Evolutionary conservation across 2,797 vertebrate genomes (phyloP).

Genomic region (Zalophus californianus): DNA sequence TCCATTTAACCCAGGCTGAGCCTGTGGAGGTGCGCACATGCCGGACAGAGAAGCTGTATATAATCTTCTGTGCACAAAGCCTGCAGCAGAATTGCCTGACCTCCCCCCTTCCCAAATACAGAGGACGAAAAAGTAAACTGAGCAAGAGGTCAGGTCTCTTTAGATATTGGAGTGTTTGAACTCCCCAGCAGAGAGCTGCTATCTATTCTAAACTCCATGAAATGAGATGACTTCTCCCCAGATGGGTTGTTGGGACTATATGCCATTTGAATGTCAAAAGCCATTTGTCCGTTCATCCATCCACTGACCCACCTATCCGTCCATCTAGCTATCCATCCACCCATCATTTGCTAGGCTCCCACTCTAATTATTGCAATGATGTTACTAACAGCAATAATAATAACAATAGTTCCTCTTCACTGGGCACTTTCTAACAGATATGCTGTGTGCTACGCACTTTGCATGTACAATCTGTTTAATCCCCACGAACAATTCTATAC

Average conservation of each 20-base stretch:
- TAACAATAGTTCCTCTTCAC: neutral
- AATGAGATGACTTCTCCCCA: slow-evolving; percentile 1
- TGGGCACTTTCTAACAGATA: neutral
- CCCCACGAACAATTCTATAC: neutral
- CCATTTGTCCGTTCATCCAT: neutral
- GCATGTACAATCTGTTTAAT: neutral
- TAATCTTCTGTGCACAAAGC: neutral
- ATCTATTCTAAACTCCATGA: neutral
- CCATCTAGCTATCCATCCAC: neutral
- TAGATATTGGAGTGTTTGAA: slow-evolving; percentile 53
- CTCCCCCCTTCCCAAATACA: neutral
- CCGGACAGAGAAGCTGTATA: neutral
- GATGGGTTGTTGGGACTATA: neutral
- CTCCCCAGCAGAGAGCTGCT: neutral
- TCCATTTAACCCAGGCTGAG: neutral
- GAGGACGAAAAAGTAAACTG: neutral
- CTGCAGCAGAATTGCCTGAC: neutral
- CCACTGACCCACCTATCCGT: neutral
- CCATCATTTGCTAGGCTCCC: neutral
- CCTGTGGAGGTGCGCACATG: neutral
- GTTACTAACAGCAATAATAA: neutral
- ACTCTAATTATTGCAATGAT: neutral
- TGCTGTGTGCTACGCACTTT: neutral
- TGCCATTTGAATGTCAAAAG: neutral
- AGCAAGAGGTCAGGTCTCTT: slow-evolving; percentile 38